Base-by-base conservation (phyloP, 1,140 invertebrate species). In the Marisa cornuarietis region DNA sequence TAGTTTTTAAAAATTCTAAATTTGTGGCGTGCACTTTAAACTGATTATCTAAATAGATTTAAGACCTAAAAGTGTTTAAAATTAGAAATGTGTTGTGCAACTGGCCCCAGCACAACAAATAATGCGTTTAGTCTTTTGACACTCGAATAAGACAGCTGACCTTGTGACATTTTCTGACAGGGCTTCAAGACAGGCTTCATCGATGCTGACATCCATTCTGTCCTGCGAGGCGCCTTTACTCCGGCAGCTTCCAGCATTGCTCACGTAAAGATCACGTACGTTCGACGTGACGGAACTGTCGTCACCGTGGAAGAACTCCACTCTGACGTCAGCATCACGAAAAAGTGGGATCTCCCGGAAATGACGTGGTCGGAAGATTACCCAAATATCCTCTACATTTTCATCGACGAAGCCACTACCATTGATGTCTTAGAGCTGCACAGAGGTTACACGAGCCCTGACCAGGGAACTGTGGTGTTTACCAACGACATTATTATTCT, bases 291-390 rank as follows among this genome's bases (percentile, higher is more conserved):
- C 14, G 62, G 26, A 49, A n/a, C 11, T 31, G 31, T 49, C 16
- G 20, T 51, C 14, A n/a, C n/a, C 14, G 16, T 76, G 62, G 74
- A 66, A 24, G 61, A 63, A 6, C 65, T 76, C 49, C 26, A 18
- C 11, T 51, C 31, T n/a, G 61, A 16, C 24, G 20, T 9, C 6
- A 65, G 5, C 13, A 26, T 76, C 61, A 76, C 74, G 51, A 76
- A 76, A 51, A 49, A 54, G 24, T 76, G 74, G 74, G 31, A 65
- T 8, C 26, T 76, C n/a, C 61, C 61, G 62, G 61, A 65, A 42
- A 76, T 65, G 61, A 76, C 74, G 74, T 76, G 74, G 74, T 76
- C 74, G 7, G 74, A 76, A 49, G 62, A 66, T n/a, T 26, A 66
- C 61, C 31, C 22, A n/a, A 76, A 76, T 61, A 24, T 31, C 31